Evolutionary conservation across 2,888 invertebrate species (phyloP), one percentile per base, ranked within the genome.

Genomic region (Heliconius charithonia): DNA sequence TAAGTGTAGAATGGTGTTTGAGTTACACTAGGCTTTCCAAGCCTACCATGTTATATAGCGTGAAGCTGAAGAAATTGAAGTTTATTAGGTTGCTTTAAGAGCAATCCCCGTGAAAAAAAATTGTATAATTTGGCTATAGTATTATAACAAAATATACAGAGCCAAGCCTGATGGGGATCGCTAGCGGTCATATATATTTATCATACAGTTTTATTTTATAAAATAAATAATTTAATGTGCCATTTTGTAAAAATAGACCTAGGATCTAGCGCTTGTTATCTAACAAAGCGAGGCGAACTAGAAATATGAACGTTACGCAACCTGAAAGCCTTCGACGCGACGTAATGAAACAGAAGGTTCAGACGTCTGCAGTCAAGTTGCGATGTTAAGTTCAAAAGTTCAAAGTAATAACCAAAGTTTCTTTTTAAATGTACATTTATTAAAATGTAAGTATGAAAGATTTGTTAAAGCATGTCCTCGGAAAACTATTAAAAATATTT

Each of bases 241-340:
- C 19, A 51, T 51, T 51, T 51, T 51, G 19, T 27, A 63, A 19
- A 16, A 27, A 63, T 13, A 63, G 25, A 63, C 63, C 63, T 27
- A 63, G 63, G 27, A 63, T 29, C 63, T 27, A 77, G 63, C 16
- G 29, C 62, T 41, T 65, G 62, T 63, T 70, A 65, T 62, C 76
- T 71, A 45, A 72, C 51, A 25, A 72, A 56, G 65, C 13, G 22
- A 72, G n/a, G 56, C 4, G 22, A 66, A 41, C 51, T 77, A 71
- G 71, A 71, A 63, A 71, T 71, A 75, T 80, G 72, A 66, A 67
- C 71, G 71, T 80, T 75, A 77, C 77, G 75, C 72, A 77, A 80
- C 75, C 56, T 72, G 74, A 75, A 74, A 76, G 19, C 71, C 71
- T 65, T 71, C 71, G 71, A 72, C 71, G 71, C 41, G 37, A 66